A percentile compares a stretch with the other conserved stretches of the same genome.
Evolutionary conservation across 2,113 vertebrate genomes (phyloP).

Genomic region (Ammospiza caudacuta): DNA sequence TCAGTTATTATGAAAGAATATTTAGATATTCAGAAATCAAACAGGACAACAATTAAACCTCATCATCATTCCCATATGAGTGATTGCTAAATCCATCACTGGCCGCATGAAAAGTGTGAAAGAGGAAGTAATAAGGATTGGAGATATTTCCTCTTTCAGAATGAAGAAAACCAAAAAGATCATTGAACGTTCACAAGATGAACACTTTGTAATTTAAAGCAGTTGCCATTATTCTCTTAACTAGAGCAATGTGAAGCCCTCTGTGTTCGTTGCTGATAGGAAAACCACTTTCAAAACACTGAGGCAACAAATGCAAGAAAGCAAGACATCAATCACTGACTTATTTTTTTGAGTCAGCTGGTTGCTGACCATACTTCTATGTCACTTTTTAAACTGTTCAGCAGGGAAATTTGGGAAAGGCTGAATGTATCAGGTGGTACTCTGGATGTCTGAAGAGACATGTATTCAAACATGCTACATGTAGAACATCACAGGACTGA

Average conservation of each 20-base stretch:
- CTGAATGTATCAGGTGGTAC: neutral
- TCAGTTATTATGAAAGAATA: neutral
- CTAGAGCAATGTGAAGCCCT: neutral
- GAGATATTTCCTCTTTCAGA: neutral
- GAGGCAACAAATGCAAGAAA: neutral
- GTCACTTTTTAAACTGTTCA: neutral
- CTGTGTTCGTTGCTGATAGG: neutral
- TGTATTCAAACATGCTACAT: neutral
- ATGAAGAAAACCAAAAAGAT: neutral
- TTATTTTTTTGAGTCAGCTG: neutral
- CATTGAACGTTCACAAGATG: neutral
- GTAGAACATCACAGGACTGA: neutral
- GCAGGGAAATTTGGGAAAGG: neutral
- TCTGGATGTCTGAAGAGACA: rapidly evolving
- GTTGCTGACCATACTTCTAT: neutral
- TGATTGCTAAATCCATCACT: neutral
- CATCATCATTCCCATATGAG: neutral
- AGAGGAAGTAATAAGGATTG: neutral
- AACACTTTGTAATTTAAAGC: neutral
- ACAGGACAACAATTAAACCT: neutral
- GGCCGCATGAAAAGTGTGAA: neutral
- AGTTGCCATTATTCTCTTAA: neutral
- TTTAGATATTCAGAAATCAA: neutral
- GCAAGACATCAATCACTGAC: neutral
- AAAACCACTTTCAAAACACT: neutral